Evolutionary conservation across 2,113 vertebrate genomes (phyloP).

Genomic region (Tringa solitaria): DNA sequence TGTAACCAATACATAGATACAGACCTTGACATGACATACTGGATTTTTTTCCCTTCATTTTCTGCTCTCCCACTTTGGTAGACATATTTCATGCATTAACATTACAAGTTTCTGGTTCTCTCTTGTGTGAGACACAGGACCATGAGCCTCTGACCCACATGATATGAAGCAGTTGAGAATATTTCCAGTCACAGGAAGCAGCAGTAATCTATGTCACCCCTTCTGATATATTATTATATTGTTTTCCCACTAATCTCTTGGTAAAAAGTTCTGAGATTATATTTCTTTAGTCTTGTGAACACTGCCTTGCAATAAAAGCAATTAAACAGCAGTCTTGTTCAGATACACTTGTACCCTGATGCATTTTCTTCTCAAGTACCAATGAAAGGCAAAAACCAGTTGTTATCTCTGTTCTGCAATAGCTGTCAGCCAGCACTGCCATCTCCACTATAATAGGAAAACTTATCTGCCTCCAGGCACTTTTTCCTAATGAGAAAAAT

Average conservation of each 20-base stretch:
- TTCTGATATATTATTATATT: background rate
- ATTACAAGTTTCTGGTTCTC: background rate
- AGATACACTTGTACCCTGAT: background rate
- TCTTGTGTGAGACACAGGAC: background rate
- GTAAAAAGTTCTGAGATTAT: background rate
- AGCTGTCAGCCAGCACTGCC: background rate
- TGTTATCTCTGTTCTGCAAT: background rate
- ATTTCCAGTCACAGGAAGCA: background rate
- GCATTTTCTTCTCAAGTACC: background rate
- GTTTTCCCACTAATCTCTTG: background rate
- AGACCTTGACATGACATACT: background rate
- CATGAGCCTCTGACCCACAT: background rate
- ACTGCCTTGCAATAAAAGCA: background rate
- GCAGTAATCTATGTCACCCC: background rate
- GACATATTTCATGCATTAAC: background rate
- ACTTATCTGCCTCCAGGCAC: background rate
- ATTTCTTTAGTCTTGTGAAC: background rate
- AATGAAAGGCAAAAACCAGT: background rate
- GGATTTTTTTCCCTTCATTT: background rate
- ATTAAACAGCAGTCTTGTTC: background rate
- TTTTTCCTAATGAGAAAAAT: background rate
- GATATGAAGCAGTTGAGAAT: background rate
- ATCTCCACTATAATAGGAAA: background rate
- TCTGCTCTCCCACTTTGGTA: background rate
- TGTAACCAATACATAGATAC: background rate